Evolutionary conservation across 30 jellyfish, hydroid and myxozoan genomes (phyloP), one percentile per base, ranked within the genome.

Genomic region (Aurelia aurita): DNA sequence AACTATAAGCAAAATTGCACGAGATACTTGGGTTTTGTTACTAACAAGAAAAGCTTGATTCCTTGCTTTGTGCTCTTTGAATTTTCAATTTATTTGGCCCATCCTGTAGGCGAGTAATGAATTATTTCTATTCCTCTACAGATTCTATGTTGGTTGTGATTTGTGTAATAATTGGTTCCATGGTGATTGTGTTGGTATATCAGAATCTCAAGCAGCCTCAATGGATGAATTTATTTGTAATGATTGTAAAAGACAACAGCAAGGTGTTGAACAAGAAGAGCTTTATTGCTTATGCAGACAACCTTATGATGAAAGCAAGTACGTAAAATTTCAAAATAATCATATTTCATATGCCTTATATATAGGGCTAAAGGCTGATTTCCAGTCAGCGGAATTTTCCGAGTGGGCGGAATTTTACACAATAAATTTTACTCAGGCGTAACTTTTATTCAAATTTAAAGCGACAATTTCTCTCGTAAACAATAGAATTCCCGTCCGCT

Each of bases 301-400:
- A 77, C 97, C 98, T 21, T 92, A 92, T 58, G 98, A 92, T 74
- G 98, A 92, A 26, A 87, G 97, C 97, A 87, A 87, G 98, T 92
- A 29, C 31, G 98, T 72, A 3, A 5, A 11, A 8, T 25, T 22
- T 31, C 5, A 1, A 19, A 8, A 43, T n/a, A 1, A n/a, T 21
- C 32, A n/a, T 15, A 15, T 69, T 69, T 69, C 65, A 8, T 12
- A 26, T 67, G 7, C 21, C 21, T n/a, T 12, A 14, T 27, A 67
- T 9, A 9, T 67, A 67, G 9, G 11, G 22, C 12, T 8, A n/a
- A n/a, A n/a, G n/a, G n/a, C n/a, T n/a, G n/a, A n/a, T n/a, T n/a
- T n/a, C n/a, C n/a, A n/a, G n/a, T n/a, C n/a, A n/a, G n/a, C n/a
- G n/a, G n/a, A n/a, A n/a, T n/a, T n/a, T n/a, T n/a, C n/a, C n/a